A percentile compares a stretch with the other conserved stretches of the same genome.
phyloP scores from a whole-genome alignment of 2,797 vertebrate species.

The Pseudochromis fuscus region DNA sequence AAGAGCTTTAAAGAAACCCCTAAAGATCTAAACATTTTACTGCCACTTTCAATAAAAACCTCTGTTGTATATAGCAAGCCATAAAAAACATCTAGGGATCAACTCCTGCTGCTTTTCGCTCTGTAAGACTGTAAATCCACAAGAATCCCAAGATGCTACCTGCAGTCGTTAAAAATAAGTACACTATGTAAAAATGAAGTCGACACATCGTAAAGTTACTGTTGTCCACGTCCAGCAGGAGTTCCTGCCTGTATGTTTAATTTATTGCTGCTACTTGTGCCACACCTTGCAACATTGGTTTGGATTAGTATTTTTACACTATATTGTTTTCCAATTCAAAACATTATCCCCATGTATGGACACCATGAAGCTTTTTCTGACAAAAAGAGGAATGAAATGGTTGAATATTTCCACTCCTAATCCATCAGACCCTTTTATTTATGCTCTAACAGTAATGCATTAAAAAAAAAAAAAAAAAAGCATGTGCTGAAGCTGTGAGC shows the following conservation, averaged over 20 bases:
- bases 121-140: not conserved
- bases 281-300: not conserved
- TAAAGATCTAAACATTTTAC: constrained; percentile 13
- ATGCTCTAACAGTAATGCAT: not conserved
- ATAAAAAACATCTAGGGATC: not conserved
- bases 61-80: not conserved
- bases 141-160: not conserved
- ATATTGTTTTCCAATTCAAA: too few relatives aligned
- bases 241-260: not conserved
- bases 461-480: not conserved
- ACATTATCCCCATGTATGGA: constrained; percentile 14
- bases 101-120: too few relatives aligned
- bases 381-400: not conserved
- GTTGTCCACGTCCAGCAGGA: not conserved
- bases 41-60: constrained; percentile 4
- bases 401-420: constrained; percentile 2
- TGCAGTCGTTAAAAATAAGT: not conserved
- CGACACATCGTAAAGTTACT: not conserved
- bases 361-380: too few relatives aligned
- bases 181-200: not conserved
- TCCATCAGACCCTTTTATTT: not conserved
- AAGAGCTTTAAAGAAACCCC: too few relatives aligned
- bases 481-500: constrained; percentile 26
- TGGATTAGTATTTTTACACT: too few relatives aligned
- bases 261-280: not conserved